Evolutionary conservation across 2,888 invertebrate species (phyloP).

Genomic region (Drosophila diplacantha): DNA sequence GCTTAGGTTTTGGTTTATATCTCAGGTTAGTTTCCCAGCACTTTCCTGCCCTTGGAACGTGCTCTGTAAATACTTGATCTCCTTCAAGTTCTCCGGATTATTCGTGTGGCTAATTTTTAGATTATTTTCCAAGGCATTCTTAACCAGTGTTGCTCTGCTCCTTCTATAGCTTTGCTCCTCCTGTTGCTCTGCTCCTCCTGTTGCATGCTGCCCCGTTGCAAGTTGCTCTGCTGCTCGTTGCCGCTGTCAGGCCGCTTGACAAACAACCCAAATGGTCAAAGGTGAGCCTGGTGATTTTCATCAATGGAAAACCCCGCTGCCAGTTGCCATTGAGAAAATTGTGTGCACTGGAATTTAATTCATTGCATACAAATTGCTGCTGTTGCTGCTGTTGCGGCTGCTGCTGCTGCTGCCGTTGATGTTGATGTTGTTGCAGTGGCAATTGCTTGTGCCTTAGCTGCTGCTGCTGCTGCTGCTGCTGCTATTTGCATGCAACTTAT

Average conservation of each 20-base stretch:
- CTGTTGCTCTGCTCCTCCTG: neutral
- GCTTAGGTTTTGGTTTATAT: neutral
- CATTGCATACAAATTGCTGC: constrained; percentile 62
- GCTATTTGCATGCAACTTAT: constrained; percentile 72
- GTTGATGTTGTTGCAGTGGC: constrained; percentile 7
- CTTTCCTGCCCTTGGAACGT: neutral
- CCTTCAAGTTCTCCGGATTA: neutral
- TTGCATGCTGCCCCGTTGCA: neutral
- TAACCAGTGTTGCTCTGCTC: constrained; percentile 6
- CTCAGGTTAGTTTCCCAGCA: neutral
- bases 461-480: constrained; percentile 15
- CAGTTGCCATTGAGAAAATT: constrained; percentile 57
- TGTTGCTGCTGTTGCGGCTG: constrained; percentile 27
- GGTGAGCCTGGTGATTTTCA: constrained; percentile 63
- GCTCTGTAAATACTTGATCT: neutral
- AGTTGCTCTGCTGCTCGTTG: constrained; percentile 1
- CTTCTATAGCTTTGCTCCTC: neutral
- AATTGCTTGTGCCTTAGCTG: constrained; percentile 20
- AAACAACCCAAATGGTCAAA: constrained; percentile 62
- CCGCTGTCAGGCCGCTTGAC: constrained; percentile 58
- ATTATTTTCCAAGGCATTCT: neutral
- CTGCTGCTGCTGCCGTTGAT: constrained; percentile 25
- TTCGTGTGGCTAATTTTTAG: neutral
- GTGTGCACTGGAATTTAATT: constrained; percentile 63
- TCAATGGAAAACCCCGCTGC: constrained; percentile 53